Conservation (phyloP, 2,113 vertebrate genomes). For the Nothocercus nigrocapillus region DNA sequence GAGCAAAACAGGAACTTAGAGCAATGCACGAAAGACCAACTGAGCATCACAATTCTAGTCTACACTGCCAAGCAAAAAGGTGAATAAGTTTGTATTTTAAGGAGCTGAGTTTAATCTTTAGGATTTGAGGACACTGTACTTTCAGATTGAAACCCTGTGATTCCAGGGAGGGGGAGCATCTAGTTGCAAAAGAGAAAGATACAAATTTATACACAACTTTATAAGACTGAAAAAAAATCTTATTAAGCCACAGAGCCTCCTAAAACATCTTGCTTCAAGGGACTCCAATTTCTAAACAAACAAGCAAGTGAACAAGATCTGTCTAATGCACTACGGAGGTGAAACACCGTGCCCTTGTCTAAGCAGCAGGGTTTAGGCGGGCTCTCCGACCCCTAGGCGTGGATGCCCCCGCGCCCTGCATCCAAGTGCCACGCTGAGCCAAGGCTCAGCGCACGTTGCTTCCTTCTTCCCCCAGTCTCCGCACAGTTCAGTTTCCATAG, state of each 20-base stretch:
- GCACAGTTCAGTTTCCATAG: background rate
- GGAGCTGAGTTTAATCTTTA: background rate
- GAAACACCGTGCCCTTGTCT: background rate
- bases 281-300: background rate
- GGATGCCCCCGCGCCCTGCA: rapidly evolving
- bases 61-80: background rate
- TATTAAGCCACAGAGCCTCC: background rate
- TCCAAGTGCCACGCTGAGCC: rapidly evolving
- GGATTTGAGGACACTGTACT: background rate
- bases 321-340: background rate
- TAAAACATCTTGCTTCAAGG: background rate
- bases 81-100: background rate
- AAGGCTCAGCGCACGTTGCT: too few species aligned
- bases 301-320: background rate
- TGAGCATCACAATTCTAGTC: background rate
- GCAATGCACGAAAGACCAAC: background rate
- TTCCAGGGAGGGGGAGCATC: background rate
- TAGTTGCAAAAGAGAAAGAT: background rate
- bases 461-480: background rate
- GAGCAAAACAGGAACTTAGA: background rate
- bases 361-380: rapidly evolving
- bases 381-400: background rate
- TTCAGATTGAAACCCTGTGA: background rate
- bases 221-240: background rate
- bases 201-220: background rate